Evolutionary conservation across 2,888 invertebrate genomes (phyloP), one percentile per base, ranked within the genome.

Genomic region (Xanthia icteritia): DNA sequence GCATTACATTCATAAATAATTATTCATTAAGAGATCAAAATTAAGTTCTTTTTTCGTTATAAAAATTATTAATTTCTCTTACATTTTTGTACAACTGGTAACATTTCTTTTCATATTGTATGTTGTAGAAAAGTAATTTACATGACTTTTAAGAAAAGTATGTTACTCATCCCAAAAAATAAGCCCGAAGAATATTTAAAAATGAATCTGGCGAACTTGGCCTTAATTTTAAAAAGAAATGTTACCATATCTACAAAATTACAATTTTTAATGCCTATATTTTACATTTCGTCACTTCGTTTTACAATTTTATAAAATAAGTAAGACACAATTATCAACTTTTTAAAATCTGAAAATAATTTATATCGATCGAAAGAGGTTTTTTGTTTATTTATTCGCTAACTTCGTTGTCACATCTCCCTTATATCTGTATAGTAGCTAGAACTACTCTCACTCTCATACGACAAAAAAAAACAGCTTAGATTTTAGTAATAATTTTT

Each of bases 1-100:
- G 96, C 96, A 95, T 96, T 95, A 92, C 84, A 93, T 94, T 95
- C 92, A 95, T 96, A 95, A 95, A 95, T 95, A 93, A 94, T 96
- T 95, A 95, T 91, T 91, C 90, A 92, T 94, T 93, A 96, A 94
- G 96, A 96, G 96, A 96, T 96, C 96, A 96, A 96, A 94, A 94
- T 86, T 89, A 88, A 88, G 88, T 88, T 88, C 84, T 87, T 89
- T 88, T 88, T 86, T 86, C 79, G 78, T 86, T 84, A 78, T 86
- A 88, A 85, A 88, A 85, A 87, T 86, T 87, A 87, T 81, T 84
- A 85, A 82, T 88, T 85, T 89, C 87, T 87, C 84, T 85, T 87
- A 82, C 78, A 77, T 82, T 83, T 79, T 79, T 81, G 77, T 77
- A 36, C 20, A 78, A 70, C n/a, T 66, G 61, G 72, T 72, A 87